These are phyloP conservation scores for Microtus pennsylvanicus DNA, from an alignment of 2,113 vertebrate genomes.

Conservation along the genomic window DNA sequence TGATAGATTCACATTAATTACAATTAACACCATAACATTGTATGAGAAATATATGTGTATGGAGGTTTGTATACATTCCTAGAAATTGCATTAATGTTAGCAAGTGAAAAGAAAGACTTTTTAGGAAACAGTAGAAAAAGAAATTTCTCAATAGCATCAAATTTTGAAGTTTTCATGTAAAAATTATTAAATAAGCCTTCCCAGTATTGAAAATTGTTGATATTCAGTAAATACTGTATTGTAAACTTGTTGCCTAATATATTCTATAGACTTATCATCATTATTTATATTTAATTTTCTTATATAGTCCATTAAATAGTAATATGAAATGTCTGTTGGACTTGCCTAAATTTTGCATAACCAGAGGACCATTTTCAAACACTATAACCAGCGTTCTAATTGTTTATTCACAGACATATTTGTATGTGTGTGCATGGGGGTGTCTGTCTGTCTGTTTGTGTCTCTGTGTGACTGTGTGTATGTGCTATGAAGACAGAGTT, in stretches of 20 bases:
- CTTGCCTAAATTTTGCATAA: not conserved
- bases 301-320: not conserved
- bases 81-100: not conserved
- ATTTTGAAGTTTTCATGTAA: conserved; percentile 3
- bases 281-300: not conserved
- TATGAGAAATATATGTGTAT: not conserved
- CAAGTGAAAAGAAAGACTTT: not conserved
- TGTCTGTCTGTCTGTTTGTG: not conserved
- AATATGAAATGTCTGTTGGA: not conserved
- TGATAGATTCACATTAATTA: not conserved
- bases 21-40: not conserved
- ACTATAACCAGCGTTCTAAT: not conserved
- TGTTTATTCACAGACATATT: not conserved
- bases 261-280: not conserved
- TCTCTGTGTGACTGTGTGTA: not conserved
- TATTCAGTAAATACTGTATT: not conserved
- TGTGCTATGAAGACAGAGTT: not conserved
- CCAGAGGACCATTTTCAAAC: not conserved
- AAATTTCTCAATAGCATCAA: not conserved
- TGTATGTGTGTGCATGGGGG: not conserved
- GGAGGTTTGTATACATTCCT: no score
- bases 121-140: not conserved
- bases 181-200: not conserved
- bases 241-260: not conserved
- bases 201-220: not conserved